Percentiles rank a stretch among this genome's conserved stretches.
Conservation (phyloP, 2,888 invertebrate species). For the Apamea sordens region DNA sequence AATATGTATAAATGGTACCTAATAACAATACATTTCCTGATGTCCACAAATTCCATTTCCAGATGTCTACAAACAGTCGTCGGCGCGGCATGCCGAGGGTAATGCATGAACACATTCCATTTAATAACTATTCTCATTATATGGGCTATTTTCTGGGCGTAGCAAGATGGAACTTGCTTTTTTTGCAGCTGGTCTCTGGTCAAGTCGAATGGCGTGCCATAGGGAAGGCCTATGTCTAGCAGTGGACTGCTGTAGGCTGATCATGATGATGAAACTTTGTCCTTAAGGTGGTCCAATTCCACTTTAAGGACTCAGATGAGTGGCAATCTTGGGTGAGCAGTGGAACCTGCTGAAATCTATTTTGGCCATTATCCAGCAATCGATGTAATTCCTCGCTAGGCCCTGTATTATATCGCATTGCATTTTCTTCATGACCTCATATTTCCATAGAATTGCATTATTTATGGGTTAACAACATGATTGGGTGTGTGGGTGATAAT, state of each 20-base stretch:
- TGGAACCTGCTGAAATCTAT: not conserved
- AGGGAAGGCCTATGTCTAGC: not conserved
- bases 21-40: conserved; percentile 77
- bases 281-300: not conserved
- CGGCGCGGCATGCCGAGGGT: conserved; percentile 87
- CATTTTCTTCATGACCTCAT: not conserved
- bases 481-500: not conserved
- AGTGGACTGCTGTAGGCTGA: not conserved
- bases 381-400: not conserved
- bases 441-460: not conserved
- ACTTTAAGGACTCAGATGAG: too few relatives aligned
- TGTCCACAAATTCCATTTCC: conserved; percentile 87
- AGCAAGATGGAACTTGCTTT: not conserved
- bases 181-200: not conserved
- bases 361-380: not conserved
- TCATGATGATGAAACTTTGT: not conserved
- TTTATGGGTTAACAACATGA: not conserved
- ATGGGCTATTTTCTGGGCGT: not conserved
- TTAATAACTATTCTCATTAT: conserved; percentile 29
- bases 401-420: not conserved
- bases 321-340: not conserved
- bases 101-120: conserved; percentile 81
- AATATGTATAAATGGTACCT: conserved; percentile 9
- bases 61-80: conserved; percentile 89
- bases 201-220: too few relatives aligned